phyloP scores from a whole-genome alignment of 2,113 vertebrate species.

The Colinus virginianus region DNA sequence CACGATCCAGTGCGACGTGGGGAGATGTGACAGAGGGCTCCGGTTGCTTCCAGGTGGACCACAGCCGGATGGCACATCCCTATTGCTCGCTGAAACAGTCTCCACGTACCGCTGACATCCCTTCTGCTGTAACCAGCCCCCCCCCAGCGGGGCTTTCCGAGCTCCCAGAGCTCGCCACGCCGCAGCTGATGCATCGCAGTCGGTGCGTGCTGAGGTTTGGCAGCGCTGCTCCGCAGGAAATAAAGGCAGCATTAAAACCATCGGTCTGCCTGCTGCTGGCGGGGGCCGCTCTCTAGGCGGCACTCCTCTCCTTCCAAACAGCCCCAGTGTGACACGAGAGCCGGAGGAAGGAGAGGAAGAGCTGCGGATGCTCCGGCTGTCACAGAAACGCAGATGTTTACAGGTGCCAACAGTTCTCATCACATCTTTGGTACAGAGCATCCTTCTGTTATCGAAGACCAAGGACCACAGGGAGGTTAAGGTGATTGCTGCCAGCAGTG shows the following conservation, averaged over 20 bases:
- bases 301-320: background rate
- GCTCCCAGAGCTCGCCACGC: accelerated
- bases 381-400: background rate
- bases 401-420: accelerated
- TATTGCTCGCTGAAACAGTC: accelerated
- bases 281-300: constrained; percentile 20
- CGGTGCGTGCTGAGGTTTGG: background rate
- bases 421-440: background rate
- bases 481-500: background rate
- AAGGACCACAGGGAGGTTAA: background rate
- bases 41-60: background rate
- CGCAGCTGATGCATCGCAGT: no score
- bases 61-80: background rate
- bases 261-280: background rate
- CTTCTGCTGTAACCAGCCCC: accelerated
- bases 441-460: background rate
- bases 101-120: background rate
- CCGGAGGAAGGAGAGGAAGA: background rate
- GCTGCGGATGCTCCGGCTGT: background rate
- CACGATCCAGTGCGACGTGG: accelerated
- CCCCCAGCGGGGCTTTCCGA: no score
- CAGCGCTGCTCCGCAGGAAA: accelerated
- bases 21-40: background rate
- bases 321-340: background rate
- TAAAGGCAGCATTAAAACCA: accelerated